A percentile compares a stretch with the other conserved stretches of the same genome.
phyloP scores from a whole-genome alignment of 1,140 invertebrate species.

The Thalassaphorura encarpata region DNA sequence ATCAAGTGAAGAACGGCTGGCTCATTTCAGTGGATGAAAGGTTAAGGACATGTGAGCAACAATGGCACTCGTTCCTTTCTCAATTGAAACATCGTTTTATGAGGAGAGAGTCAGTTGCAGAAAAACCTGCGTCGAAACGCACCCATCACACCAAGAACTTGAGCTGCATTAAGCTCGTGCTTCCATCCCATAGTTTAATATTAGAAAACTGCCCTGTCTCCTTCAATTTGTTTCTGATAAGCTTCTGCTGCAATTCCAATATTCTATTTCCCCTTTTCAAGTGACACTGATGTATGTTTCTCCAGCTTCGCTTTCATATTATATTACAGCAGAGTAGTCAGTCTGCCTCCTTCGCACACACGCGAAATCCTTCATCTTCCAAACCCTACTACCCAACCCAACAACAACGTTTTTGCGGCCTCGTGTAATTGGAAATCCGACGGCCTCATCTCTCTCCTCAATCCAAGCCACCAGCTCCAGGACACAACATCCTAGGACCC shows the following conservation, averaged over 20 bases:
- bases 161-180: slow-evolving; percentile 24
- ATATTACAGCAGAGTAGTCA: slow-evolving; percentile 14
- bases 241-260: slow-evolving; percentile 29
- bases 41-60: too few species aligned
- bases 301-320: slow-evolving; percentile 27
- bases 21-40: background rate
- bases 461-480: background rate
- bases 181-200: slow-evolving; percentile 25
- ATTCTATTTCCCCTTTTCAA: slow-evolving; percentile 30
- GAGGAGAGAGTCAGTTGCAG: too few species aligned
- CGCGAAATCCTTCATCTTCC: too few species aligned
- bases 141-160: too few species aligned
- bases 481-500: background rate
- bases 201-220: slow-evolving; percentile 25
- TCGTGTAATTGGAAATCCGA: slow-evolving; percentile 28
- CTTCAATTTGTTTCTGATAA: slow-evolving; percentile 33
- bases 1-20: background rate
- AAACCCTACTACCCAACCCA: too few species aligned
- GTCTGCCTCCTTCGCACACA: too few species aligned
- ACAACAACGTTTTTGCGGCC: slow-evolving; percentile 30
- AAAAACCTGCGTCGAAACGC: too few species aligned
- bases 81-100: too few species aligned
- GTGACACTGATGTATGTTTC: slow-evolving; percentile 30
- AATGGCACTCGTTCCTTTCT: too few species aligned
- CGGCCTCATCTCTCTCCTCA: slow-evolving; percentile 13